Evolutionary conservation across 2,113 vertebrate species (phyloP), one percentile per base, ranked within the genome.

Genomic region (Antechinus stuartii): DNA sequence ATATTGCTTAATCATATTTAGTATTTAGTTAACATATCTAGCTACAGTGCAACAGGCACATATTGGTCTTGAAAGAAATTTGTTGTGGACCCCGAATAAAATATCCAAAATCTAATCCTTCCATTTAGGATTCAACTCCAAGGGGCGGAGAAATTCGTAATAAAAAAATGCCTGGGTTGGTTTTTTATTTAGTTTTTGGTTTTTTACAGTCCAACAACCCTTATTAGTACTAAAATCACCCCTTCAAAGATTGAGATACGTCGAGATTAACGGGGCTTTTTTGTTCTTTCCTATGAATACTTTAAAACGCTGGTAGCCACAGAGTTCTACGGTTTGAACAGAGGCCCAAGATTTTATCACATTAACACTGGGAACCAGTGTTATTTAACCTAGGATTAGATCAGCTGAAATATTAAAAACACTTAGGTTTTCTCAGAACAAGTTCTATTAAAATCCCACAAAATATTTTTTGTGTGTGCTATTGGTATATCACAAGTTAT

Each of bases 401-500:
- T 91, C 0, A 92, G 11, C 49, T 95, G 55, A 92, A 89, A 94
- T 89, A 24, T 0, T 93, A 95, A 47, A 96, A 91, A 92, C 46
- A 46, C 2, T 92, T 93, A 92, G 91, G 91, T 92, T 94, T 92
- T 93, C 96, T 91, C 47, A 95, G 93, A 96, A 94, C 57, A 94
- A 1, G 89, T 11, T 23, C 55, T 91, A 84, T 54, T n/a, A 93
- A 94, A 96, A 94, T 24, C 90, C 68, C 47, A 90, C 90, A 93
- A 3, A 91, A 68, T 9, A 68, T 94, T 93, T 96, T n/a, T 4
- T 27, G 95, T 96, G 94, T n/a, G 57, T 95, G 92, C 96, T 92
- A 95, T 61, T 61, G 93, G 61, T 90, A 61, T 42, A 93, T 93
- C 30, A 50, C 96, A 98, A 97, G 96, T 47, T 98, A 98, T 94